These are phyloP conservation scores for Buathra laborator DNA, from an alignment of 2,888 invertebrate genomes.

Conservation along the genomic window DNA sequence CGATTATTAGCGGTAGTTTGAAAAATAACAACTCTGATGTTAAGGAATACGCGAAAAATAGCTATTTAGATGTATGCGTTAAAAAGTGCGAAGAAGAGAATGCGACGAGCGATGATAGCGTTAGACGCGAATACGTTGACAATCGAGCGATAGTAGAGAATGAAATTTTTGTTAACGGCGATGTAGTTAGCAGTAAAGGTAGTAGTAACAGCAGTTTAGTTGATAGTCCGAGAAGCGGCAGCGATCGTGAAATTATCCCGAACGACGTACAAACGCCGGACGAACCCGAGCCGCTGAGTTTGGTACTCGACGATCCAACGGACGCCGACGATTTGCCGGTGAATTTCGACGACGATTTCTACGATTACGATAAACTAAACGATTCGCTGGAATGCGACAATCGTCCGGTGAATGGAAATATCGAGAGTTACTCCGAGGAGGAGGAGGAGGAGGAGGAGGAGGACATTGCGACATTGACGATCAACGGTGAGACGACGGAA, in stretches of 20 bases:
- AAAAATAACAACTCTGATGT: conserved; percentile 70
- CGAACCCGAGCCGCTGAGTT: conserved; percentile 80
- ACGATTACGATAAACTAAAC: conserved; percentile 79
- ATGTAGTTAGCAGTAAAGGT: conserved; percentile 77
- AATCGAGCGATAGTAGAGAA: conserved; percentile 52
- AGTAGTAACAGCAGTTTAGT: conserved; percentile 81
- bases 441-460: conserved; percentile 23
- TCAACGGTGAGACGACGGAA: conserved; percentile 20
- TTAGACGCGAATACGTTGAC: conserved; percentile 59
- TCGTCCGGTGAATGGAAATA: conserved; percentile 43
- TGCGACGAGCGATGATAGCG: conserved; percentile 72
- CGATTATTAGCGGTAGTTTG: conserved; percentile 75
- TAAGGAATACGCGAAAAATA: conserved; percentile 66
- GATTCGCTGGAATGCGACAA: conserved; percentile 71
- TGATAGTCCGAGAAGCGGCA: conserved; percentile 77
- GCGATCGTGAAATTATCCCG: conserved; percentile 75
- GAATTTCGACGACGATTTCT: conserved; percentile 79
- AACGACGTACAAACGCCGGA: conserved; percentile 77
- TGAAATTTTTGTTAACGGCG: conserved; percentile 71
- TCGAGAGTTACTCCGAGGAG: conserved; percentile 11
- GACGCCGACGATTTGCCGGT: conserved; percentile 73
- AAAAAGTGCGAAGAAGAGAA: conserved; percentile 69
- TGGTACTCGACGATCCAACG: conserved; percentile 81
- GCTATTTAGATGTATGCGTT: conserved; percentile 71
- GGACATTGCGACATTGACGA: conserved; percentile 35